These are phyloP conservation scores for Serranus cabrilla DNA, from an alignment of 2,797 vertebrate genomes.

Conservation along the genomic window DNA sequence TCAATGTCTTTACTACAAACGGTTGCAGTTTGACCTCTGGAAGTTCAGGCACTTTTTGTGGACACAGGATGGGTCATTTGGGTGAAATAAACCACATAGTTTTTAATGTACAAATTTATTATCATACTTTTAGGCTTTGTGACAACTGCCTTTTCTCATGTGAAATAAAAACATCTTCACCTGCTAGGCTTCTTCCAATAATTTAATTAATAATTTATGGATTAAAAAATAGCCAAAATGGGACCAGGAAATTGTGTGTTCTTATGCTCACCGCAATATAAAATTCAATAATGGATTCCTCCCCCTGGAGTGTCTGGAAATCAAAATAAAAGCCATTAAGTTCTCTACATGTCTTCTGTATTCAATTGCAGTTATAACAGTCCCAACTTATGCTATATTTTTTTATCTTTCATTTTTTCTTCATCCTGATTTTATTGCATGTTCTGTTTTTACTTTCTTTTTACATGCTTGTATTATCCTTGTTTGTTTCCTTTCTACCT, in stretches of 20 bases:
- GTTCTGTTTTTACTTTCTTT: neutral
- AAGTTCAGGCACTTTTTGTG: too few species aligned
- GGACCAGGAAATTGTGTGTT: neutral
- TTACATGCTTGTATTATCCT: too few species aligned
- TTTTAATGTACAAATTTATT: conserved; percentile 39
- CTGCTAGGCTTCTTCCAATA: neutral
- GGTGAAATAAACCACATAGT: neutral
- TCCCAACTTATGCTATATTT: neutral
- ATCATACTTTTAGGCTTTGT: conserved; percentile 45
- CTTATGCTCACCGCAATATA: neutral
- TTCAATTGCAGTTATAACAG: neutral
- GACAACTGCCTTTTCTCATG: conserved; percentile 43
- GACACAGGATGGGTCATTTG: neutral
- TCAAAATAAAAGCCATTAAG: conserved; percentile 10
- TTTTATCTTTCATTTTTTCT: neutral
- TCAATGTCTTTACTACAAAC: conserved; percentile 15
- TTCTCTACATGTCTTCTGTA: neutral
- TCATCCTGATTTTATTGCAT: neutral
- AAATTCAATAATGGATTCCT: neutral
- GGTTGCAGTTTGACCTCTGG: neutral
- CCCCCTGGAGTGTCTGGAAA: neutral
- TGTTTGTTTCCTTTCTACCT: neutral
- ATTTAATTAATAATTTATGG: conserved; percentile 3
- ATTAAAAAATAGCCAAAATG: neutral
- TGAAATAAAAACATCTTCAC: conserved; percentile 51